Conservation (phyloP, 2,888 invertebrate species). For the Epirrhoe tristata region DNA sequence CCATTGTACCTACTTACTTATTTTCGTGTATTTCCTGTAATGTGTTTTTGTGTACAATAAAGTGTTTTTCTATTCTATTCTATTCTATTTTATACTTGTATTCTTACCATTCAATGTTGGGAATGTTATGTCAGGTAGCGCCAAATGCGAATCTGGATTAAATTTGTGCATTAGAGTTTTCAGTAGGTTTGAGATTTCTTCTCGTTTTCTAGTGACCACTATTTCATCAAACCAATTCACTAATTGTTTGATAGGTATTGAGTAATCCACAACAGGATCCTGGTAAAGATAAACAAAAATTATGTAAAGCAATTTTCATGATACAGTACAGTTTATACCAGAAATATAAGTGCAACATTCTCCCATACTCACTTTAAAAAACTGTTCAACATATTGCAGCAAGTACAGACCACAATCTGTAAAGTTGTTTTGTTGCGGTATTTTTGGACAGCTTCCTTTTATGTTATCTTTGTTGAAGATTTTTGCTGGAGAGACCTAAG, state of each 20-base stretch:
- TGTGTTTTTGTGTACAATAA: too few relatives aligned
- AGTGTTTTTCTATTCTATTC: too few relatives aligned
- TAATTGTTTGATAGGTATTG: conserved; percentile 91
- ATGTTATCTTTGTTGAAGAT: conserved; percentile 93
- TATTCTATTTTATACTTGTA: too few relatives aligned
- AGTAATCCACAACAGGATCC: conserved; percentile 93
- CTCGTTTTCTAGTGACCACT: conserved; percentile 93
- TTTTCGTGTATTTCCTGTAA: too few relatives aligned
- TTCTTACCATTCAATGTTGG: conserved; percentile 89
- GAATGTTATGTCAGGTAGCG: conserved; percentile 90
- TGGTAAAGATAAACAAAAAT: conserved; percentile 64
- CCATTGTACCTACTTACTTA: too few relatives aligned
- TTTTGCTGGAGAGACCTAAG: conserved; percentile 85
- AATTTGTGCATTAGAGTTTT: conserved; percentile 90
- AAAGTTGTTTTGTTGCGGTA: conserved; percentile 99
- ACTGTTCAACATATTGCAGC: conserved; percentile 98
- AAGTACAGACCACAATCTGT: conserved; percentile 98
- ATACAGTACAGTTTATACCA: not conserved
- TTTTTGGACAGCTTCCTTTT: conserved; percentile 94
- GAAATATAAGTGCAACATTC: too few relatives aligned
- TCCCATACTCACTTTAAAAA: conserved; percentile 89
- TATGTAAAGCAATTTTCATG: not conserved
- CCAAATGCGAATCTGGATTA: conserved; percentile 87
- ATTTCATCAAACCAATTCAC: conserved; percentile 95
- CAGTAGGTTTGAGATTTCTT: conserved; percentile 93